phyloP scores from a whole-genome alignment of 2,113 vertebrate genomes.

The Tragelaphus imberbis region DNA sequence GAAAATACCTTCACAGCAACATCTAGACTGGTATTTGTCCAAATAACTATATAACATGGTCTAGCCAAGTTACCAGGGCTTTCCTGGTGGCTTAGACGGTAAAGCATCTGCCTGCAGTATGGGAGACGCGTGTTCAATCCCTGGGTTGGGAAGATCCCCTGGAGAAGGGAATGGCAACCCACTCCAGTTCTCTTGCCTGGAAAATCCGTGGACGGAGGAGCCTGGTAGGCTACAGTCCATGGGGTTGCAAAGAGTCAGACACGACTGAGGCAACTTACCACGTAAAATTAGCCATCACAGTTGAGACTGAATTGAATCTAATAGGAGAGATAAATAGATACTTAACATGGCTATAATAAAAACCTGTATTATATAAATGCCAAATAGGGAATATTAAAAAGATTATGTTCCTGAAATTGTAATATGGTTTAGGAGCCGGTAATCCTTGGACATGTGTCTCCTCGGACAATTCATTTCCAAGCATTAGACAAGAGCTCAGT shows the following conservation, averaged over 20 bases:
- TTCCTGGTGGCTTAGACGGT: background rate
- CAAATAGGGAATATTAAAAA: background rate
- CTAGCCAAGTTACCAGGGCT: background rate
- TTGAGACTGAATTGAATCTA: background rate
- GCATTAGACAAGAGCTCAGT: too few relatives aligned
- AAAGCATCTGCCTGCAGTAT: background rate
- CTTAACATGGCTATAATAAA: background rate
- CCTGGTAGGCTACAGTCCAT: background rate
- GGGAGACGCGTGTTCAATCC: fast-evolving
- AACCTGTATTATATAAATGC: background rate
- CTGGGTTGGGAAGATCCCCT: background rate
- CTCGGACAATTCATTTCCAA: too few relatives aligned
- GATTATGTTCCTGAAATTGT: background rate
- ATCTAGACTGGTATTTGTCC: background rate
- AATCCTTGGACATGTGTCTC: background rate
- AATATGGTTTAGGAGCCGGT: background rate
- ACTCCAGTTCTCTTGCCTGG: background rate
- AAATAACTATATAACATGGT: background rate
- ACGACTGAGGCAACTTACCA: background rate
- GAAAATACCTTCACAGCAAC: background rate
- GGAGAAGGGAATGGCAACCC: background rate
- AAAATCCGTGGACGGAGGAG: fast-evolving
- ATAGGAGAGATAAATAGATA: background rate
- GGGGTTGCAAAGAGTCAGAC: background rate
- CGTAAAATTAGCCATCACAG: background rate